A percentile compares a stretch with the other conserved stretches of the same genome.
These are phyloP conservation scores for Tortrix viridana DNA, from an alignment of 2,888 invertebrate species.

Conservation along the genomic window DNA sequence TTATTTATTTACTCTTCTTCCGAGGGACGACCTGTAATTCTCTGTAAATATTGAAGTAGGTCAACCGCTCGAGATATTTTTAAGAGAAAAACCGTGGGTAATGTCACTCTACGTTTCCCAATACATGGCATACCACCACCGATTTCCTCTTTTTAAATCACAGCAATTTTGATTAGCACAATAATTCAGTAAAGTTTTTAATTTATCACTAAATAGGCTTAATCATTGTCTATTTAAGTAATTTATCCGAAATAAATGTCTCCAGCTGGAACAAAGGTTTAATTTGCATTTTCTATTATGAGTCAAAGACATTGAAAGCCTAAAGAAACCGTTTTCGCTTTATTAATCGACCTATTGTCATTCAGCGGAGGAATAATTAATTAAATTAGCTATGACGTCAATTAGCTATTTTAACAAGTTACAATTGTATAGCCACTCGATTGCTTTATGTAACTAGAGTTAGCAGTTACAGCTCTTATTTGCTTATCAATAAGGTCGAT, in stretches of 20 bases:
- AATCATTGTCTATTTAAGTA: constrained; percentile 35
- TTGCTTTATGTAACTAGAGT: too few species aligned
- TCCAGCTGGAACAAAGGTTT: constrained; percentile 43
- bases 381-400: constrained; percentile 18
- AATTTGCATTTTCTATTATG: constrained; percentile 53
- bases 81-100: not conserved
- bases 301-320: constrained; percentile 47
- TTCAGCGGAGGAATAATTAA: constrained; percentile 13
- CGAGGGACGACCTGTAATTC: not conserved
- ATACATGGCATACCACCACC: too few species aligned
- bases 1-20: not conserved
- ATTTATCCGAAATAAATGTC: constrained; percentile 44
- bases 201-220: constrained; percentile 15
- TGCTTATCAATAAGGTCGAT: too few species aligned
- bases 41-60: not conserved
- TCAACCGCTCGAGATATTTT: not conserved
- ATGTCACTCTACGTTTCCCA: too few species aligned
- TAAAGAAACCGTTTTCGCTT: constrained; percentile 44
- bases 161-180: not conserved
- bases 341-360: constrained; percentile 35
- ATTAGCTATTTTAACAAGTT: constrained; percentile 8
- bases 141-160: too few species aligned
- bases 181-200: not conserved
- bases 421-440: constrained; percentile 10
- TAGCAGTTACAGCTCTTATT: too few species aligned